Base-by-base conservation (phyloP, 2,888 invertebrate species). In the Prosopocoilus inquinatus region DNA sequence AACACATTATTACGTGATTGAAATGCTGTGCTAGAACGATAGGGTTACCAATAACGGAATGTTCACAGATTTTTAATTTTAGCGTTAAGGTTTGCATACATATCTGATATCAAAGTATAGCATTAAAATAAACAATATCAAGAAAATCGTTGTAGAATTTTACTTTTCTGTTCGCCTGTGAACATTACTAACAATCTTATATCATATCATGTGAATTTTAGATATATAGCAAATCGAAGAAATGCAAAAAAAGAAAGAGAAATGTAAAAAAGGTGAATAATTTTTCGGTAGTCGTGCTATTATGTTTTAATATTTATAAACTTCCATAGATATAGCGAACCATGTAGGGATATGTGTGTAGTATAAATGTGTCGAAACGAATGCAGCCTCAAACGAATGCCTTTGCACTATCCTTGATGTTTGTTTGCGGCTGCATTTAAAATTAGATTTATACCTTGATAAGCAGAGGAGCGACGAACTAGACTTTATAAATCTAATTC, bases 21-120 rank as follows among this genome's bases (percentile, higher is more conserved):
- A 28, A 43, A 50, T 35, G 28, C 35, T 45, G 45, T 46, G 36
- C 11, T 45, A 36, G 35, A 47, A 38, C 47, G 15, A 41, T 28
- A 16, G 28, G 20, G 20, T 28, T 28, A 28, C 20, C 20, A 28
- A 28, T 28, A 28, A 28, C 20, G 20, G 20, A 62, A 65, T 63
- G 62, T 64, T 58, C 61, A 64, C 65, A 61, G 64, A 54, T 61
- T 60, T 56, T 54, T 61, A 58, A 47, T 47, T 55, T 62, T 58
- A 61, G 20, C 20, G 20, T 50, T 62, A 62, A 63, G 61, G 66
- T 59, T 63, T 63, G 64, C 66, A 68, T 70, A 73, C 72, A 73
- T 71, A 70, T 70, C 71, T 65, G 67, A 64, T 64, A 71, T 66
- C 64, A 65, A 64, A 58, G 57, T 66, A 61, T 55, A 62, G 53